Conservation (phyloP, 1,140 invertebrate species). For the Brachionus koreanus region DNA sequence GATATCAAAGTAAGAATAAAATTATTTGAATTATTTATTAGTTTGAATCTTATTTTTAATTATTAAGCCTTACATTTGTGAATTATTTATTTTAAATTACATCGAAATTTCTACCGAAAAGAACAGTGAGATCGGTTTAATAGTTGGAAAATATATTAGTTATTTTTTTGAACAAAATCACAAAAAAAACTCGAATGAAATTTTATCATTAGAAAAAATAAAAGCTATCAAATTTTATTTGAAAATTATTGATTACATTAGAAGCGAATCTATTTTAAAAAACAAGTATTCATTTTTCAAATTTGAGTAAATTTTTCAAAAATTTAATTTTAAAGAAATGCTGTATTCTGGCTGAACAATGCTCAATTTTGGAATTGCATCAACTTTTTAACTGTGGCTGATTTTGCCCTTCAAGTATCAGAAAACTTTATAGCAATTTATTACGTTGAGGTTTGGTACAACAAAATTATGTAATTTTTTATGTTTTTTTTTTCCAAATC, state of each 20-base stretch:
- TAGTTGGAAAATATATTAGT: neutral
- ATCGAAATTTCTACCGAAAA: neutral
- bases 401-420: neutral
- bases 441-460: constrained; percentile 6
- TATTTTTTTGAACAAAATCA: neutral
- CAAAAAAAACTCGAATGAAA: neutral
- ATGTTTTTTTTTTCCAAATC: neutral
- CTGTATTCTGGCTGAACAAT: neutral
- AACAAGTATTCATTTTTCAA: neutral
- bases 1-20: neutral
- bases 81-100: neutral
- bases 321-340: neutral
- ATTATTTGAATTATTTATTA: neutral
- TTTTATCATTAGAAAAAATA: neutral
- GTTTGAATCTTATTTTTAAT: neutral
- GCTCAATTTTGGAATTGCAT: neutral
- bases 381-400: neutral
- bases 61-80: neutral
- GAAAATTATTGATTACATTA: neutral
- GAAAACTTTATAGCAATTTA: neutral
- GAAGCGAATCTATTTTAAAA: neutral
- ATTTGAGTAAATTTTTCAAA: neutral
- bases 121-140: neutral
- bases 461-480: neutral
- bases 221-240: neutral